A percentile compares a stretch with the other conserved stretches of the same genome.
Evolutionary conservation across 2,113 vertebrate species (phyloP).

Genomic region (Grus americana): DNA sequence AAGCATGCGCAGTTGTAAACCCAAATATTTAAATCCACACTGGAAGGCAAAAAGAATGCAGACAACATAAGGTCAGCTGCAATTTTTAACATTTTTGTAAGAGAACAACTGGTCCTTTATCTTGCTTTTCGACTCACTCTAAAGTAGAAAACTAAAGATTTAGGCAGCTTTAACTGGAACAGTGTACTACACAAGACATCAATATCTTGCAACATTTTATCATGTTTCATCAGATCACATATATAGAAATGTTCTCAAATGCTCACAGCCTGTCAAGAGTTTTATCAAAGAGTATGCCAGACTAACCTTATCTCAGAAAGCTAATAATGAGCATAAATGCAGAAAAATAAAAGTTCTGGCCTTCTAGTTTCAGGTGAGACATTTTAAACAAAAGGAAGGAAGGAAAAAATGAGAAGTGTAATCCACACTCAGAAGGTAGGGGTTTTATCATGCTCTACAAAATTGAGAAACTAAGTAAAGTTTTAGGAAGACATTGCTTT

Average conservation of each 20-base stretch:
- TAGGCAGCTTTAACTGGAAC: neutral
- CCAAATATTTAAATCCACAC: conserved; percentile 21
- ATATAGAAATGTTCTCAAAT: neutral
- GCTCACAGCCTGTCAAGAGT: neutral
- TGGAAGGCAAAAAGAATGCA: conserved; percentile 42
- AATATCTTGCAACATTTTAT: neutral
- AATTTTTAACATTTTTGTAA: neutral
- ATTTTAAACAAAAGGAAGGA: neutral
- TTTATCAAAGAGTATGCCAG: neutral
- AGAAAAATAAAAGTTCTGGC: neutral
- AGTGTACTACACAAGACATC: neutral
- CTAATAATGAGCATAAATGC: neutral
- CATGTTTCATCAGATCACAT: neutral
- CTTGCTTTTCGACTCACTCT: neutral
- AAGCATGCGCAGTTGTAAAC: conserved; percentile 7
- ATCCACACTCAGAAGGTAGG: neutral
- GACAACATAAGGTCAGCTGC: neutral
- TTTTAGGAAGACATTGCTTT: neutral
- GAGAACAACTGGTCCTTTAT: neutral
- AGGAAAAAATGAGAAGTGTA: neutral
- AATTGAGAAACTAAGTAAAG: neutral
- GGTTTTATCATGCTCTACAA: neutral
- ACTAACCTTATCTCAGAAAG: neutral
- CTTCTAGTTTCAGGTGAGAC: neutral
- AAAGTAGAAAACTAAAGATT: neutral